Conservation (phyloP, 2,797 vertebrate genomes). For the Bradypodion ventrale region DNA sequence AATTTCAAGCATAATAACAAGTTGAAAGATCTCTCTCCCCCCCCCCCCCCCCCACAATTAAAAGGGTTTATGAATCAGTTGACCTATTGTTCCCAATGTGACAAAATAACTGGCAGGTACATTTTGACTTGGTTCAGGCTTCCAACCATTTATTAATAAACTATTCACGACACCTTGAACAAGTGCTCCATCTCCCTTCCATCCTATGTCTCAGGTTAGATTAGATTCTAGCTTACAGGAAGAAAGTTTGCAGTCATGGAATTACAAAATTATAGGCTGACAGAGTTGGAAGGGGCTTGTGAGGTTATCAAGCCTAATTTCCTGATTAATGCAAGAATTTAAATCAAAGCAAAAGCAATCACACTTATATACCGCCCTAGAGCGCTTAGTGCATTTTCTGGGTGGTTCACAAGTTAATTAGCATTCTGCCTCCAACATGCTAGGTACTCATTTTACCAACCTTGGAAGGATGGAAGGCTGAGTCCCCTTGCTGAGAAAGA, state of each 20-base stretch:
- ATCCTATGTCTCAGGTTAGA: neutral
- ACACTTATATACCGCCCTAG: too few relatives aligned
- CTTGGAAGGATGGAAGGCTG: too few relatives aligned
- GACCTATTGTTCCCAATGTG: neutral
- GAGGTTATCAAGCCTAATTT: too few relatives aligned
- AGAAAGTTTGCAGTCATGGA: too few relatives aligned
- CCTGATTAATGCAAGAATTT: too few relatives aligned
- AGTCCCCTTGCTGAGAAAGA: too few relatives aligned
- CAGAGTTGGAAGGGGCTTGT: too few relatives aligned
- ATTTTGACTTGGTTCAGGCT: neutral
- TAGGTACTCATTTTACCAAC: too few relatives aligned
- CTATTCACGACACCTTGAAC: neutral
- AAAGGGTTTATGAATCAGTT: neutral
- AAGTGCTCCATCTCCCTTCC: neutral
- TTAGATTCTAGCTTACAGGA: neutral
- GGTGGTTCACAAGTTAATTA: too few relatives aligned
- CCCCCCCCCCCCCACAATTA: neutral
- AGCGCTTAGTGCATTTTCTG: too few relatives aligned
- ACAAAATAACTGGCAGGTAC: neutral
- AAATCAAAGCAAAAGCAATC: too few relatives aligned
- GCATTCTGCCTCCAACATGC: too few relatives aligned
- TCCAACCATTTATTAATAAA: neutral
- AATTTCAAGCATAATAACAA: slow-evolving; percentile 9
- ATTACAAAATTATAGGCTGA: neutral
- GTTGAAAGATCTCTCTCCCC: neutral